Percentiles rank a stretch among this genome's conserved stretches.
These are phyloP conservation scores for Tryphoninae sp. DNA, from an alignment of 2,888 invertebrate genomes.

Conservation along the genomic window DNA sequence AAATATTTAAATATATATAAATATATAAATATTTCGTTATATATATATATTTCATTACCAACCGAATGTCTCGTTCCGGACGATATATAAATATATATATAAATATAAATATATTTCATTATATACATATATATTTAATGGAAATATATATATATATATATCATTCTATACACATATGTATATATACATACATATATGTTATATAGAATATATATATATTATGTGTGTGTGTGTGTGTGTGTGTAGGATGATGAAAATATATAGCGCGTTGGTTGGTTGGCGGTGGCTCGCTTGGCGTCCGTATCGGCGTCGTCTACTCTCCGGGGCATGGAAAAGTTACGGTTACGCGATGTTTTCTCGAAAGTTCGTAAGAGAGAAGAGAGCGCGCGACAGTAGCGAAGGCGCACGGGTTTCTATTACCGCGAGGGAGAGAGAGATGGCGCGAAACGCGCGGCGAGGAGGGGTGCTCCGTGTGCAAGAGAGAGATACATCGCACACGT, in stretches of 20 bases:
- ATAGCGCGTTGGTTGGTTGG: constrained; percentile 21
- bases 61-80: constrained; percentile 3
- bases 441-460: constrained; percentile 23
- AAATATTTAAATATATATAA: too few species aligned
- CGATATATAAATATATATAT: too few species aligned
- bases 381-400: constrained; percentile 62
- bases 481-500: constrained; percentile 54
- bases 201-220: too few species aligned
- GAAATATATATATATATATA: too few species aligned
- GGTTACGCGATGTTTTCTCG: constrained; percentile 76
- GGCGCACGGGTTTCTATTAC: constrained; percentile 35
- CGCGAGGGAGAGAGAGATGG: constrained; percentile 27
- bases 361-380: constrained; percentile 74
- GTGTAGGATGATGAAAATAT: constrained; percentile 15
- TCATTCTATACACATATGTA: too few species aligned
- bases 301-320: constrained; percentile 33
- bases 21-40: neutral
- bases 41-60: neutral
- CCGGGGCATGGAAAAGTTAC: constrained; percentile 63
- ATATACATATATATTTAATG: too few species aligned
- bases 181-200: too few species aligned
- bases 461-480: constrained; percentile 34
- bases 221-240: neutral
- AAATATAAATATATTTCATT: too few species aligned
- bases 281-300: constrained; percentile 29